Base-by-base conservation (phyloP, 1,140 invertebrate genomes). In the Drosophila parvula region DNA sequence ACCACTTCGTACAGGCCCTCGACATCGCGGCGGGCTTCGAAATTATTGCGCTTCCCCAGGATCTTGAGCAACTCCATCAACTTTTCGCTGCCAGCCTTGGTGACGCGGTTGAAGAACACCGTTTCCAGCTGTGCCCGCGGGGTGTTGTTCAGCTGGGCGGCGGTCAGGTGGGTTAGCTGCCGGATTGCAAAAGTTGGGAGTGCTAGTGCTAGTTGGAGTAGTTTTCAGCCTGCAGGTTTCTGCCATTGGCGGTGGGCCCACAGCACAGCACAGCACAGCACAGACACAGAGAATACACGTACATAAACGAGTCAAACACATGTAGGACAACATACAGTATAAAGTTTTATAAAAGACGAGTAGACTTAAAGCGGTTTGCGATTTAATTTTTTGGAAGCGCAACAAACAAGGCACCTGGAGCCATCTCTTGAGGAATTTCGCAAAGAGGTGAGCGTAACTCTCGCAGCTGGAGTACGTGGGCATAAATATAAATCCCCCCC, bases 71-170 rank as follows among this genome's bases (percentile, higher is more conserved):
- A 93, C 86, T 97, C 96, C 96, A 98, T 97, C 79, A 98, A 95
- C 5, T 96, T 97, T 92, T 97, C 96, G 59, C 96, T 96, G 45
- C 93, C 93, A 32, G 96, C 96, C 93, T 98, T 98, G 2, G 97
- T 97, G 14, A 98, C 96, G 12, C 97, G 93, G 92, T 98, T 98
- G 92, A 97, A 98, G 93, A 98, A 97, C n/a, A 98, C 83, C 12
- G 97, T 94, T 57, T 97, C 94, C 47, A 95, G 93, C 69, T 94
- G 94, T 1, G 96, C 95, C 45, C 94, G 93, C 27, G 93, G 93
- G 1, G 96, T 97, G 86, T 97, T 97, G 92, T 98, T 97, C 40
- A 97, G 90, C 93, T 90, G 56, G 79, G 92, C 74, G 91, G 92
- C 91, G 65, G 51, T 84, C 63, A 91, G 73, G 60, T 83, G 65